A percentile compares a stretch with the other conserved stretches of the same genome.
Evolutionary conservation across 2,888 invertebrate species (phyloP).

Genomic region (Agrochola macilenta): DNA sequence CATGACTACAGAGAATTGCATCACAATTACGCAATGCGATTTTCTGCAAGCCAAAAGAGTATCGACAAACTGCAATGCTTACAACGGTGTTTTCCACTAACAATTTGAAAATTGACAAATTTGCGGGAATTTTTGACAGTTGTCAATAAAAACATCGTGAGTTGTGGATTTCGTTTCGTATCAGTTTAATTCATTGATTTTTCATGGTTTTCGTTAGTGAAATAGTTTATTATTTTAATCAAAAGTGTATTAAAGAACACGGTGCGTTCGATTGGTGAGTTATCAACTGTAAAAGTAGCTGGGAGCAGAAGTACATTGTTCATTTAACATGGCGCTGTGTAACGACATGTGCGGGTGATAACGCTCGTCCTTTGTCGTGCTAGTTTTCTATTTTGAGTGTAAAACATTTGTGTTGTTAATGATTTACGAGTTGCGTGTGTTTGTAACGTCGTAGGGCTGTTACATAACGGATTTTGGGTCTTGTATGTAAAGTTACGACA

Average conservation of each 20-base stretch:
- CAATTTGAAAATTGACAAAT: conserved; percentile 78
- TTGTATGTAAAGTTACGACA: conserved; percentile 81
- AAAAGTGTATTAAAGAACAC: conserved; percentile 67
- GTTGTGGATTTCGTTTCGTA: conserved; percentile 75
- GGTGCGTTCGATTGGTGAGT: conserved; percentile 81
- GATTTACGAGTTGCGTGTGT: conserved; percentile 75
- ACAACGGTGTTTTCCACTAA: neutral
- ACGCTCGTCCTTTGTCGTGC: conserved; percentile 85
- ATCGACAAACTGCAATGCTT: conserved; percentile 44
- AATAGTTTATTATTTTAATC: conserved; percentile 56
- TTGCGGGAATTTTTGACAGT: conserved; percentile 89
- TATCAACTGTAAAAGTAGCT: conserved; percentile 72
- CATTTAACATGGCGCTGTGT: conserved; percentile 87
- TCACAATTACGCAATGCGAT: conserved; percentile 9
- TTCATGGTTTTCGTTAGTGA: conserved; percentile 61
- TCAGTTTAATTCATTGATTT: conserved; percentile 69
- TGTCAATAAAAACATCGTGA: conserved; percentile 88
- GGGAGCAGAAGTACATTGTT: conserved; percentile 75
- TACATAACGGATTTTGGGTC: conserved; percentile 80
- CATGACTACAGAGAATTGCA: conserved; percentile 25
- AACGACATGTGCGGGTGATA: conserved; percentile 88
- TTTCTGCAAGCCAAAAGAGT: conserved; percentile 50
- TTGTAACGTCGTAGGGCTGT: conserved; percentile 75
- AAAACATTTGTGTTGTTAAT: conserved; percentile 70
- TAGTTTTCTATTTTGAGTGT: conserved; percentile 77